Evolutionary conservation across 2,888 invertebrate species (phyloP).

Genomic region (Cephonodes hylas): DNA sequence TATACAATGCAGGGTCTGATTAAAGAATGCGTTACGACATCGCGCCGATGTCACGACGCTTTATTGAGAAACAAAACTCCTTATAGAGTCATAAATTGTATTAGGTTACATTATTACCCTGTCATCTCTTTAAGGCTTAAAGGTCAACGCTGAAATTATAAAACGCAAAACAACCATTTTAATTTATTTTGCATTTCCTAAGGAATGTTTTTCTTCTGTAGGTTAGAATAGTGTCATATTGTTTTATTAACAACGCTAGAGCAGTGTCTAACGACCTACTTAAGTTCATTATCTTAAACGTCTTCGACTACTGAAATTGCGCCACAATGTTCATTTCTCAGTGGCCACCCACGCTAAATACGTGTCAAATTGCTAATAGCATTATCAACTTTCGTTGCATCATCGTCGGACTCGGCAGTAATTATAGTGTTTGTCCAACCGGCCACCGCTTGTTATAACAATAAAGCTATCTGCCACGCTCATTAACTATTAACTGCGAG

Average conservation of each 20-base stretch:
- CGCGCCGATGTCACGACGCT: conserved; percentile 7
- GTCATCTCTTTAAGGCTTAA: conserved; percentile 13
- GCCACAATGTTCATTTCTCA: conserved; percentile 58
- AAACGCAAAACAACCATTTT: conserved; percentile 2
- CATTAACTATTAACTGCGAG: conserved; percentile 55
- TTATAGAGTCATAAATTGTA: conserved; percentile 9
- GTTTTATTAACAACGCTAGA: conserved; percentile 35
- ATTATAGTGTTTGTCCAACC: conserved; percentile 62
- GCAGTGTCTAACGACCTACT: conserved; percentile 52
- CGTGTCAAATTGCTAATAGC: conserved; percentile 75
- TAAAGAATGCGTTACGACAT: conserved; percentile 9
- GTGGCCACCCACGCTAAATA: conserved; percentile 68
- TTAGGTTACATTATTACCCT: conserved; percentile 12
- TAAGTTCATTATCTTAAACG: conserved; percentile 50
- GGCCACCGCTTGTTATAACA: conserved; percentile 59
- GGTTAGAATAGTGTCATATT: conserved; percentile 19
- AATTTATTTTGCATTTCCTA: neutral
- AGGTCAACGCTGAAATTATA: conserved; percentile 18
- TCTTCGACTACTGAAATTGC: conserved; percentile 56
- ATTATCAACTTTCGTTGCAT: conserved; percentile 78
- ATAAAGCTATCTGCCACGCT: conserved; percentile 65
- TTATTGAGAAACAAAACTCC: conserved; percentile 13
- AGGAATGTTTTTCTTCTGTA: neutral
- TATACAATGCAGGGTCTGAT: neutral
- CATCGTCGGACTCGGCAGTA: conserved; percentile 57